phyloP scores from a whole-genome alignment of 2,113 vertebrate genomes.

The Osmerus eperlanus region DNA sequence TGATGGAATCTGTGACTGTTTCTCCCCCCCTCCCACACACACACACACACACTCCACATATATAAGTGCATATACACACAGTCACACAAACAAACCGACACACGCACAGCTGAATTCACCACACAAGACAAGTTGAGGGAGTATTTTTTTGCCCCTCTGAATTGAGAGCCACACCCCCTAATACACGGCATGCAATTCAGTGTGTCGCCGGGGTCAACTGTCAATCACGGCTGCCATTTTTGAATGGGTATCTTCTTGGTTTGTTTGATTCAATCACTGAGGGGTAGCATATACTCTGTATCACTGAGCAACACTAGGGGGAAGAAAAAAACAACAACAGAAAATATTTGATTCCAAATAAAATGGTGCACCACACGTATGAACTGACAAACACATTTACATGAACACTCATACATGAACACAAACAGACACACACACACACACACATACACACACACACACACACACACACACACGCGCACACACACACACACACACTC shows the following conservation, averaged over 20 bases:
- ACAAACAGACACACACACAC: constrained; percentile 17
- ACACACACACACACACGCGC: constrained; percentile 8
- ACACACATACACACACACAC: constrained; percentile 18
- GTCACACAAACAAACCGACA: no score
- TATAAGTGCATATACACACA: no score
- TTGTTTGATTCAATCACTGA: constrained; percentile 63
- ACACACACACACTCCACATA: background rate
- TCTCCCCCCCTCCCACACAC: background rate
- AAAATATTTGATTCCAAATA: background rate
- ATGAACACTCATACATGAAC: constrained; percentile 7
- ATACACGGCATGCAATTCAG: background rate
- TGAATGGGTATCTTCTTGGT: constrained; percentile 45
- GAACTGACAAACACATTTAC: background rate
- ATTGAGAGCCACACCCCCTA: background rate
- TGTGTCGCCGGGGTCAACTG: constrained; percentile 46
- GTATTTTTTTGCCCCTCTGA: no score
- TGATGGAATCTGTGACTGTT: constrained; percentile 9
- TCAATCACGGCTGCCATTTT: constrained; percentile 57
- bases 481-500: constrained; percentile 21
- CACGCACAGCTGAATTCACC: background rate
- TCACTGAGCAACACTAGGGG: constrained; percentile 42
- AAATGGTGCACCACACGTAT: background rate
- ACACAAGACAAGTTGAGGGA: background rate
- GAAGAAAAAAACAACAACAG: background rate
- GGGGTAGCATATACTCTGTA: constrained; percentile 52